Evolutionary conservation across 2,113 vertebrate genomes (phyloP).

Genomic region (Macrotis lagotis): DNA sequence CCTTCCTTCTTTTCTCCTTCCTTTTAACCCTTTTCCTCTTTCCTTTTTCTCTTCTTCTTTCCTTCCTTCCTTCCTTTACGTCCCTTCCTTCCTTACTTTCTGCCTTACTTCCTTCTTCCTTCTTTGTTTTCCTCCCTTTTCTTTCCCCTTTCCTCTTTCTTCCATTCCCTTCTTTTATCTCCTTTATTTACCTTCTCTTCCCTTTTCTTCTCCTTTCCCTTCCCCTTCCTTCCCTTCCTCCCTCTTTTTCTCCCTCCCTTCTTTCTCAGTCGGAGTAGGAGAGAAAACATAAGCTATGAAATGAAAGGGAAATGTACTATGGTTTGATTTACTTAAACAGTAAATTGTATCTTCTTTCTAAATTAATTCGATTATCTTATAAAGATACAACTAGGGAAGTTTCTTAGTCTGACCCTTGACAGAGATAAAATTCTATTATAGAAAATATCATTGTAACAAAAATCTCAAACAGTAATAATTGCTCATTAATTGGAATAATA

Average conservation of each 20-base stretch:
- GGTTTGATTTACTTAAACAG: neutral
- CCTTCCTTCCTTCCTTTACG: too few species aligned
- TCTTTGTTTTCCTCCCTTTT: neutral
- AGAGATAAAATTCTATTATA: neutral
- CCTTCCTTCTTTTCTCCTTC: neutral
- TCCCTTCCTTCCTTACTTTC: neutral
- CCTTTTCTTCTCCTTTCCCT: too few species aligned
- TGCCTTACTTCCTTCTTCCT: neutral
- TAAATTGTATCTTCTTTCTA: neutral
- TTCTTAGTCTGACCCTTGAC: neutral
- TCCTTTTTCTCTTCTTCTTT: neutral
- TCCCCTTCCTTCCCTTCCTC: neutral
- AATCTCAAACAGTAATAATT: neutral
- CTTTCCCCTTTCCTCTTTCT: neutral
- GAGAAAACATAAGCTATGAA: neutral
- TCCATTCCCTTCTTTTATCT: neutral
- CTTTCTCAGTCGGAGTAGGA: neutral
- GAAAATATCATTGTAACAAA: neutral
- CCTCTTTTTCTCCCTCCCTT: neutral
- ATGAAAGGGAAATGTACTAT: neutral
- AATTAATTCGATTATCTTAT: neutral
- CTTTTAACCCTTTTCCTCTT: neutral
- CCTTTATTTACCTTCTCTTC: neutral
- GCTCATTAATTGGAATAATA: neutral
- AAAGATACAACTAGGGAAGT: neutral